Percentiles rank a stretch among this genome's conserved stretches.
Evolutionary conservation across 2,113 vertebrate genomes (phyloP).

Genomic region (Anas platyrhynchos): DNA sequence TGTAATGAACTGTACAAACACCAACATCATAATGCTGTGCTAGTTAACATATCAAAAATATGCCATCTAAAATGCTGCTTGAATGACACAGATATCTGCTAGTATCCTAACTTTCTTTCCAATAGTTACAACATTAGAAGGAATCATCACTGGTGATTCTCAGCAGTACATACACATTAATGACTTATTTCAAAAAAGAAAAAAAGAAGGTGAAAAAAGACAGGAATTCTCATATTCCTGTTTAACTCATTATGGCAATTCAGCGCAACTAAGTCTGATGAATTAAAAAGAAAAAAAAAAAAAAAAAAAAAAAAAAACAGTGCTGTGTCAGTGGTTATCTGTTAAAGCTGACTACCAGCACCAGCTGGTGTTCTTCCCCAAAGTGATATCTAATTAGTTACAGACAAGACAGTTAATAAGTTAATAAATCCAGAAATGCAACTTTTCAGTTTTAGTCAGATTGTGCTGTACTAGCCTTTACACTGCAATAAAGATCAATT

Average conservation of each 20-base stretch:
- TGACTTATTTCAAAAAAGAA: background rate
- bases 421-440: background rate
- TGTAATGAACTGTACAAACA: background rate
- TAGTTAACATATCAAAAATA: slow-evolving; percentile 20
- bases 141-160: background rate
- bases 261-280: background rate
- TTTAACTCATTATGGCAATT: background rate
- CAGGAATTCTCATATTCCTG: background rate
- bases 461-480: background rate
- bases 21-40: background rate
- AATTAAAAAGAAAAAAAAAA: background rate
- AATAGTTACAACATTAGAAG: background rate
- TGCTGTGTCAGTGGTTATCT: background rate
- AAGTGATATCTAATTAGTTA: background rate
- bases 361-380: background rate
- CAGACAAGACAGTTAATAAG: background rate
- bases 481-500: rapidly evolving
- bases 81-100: slow-evolving; percentile 61
- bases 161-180: background rate
- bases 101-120: slow-evolving; percentile 36
- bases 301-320: background rate
- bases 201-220: background rate
- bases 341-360: background rate
- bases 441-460: background rate
- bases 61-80: background rate